Base-by-base conservation (phyloP, 2,888 invertebrate genomes). In the Eledone cirrhosa region DNA sequence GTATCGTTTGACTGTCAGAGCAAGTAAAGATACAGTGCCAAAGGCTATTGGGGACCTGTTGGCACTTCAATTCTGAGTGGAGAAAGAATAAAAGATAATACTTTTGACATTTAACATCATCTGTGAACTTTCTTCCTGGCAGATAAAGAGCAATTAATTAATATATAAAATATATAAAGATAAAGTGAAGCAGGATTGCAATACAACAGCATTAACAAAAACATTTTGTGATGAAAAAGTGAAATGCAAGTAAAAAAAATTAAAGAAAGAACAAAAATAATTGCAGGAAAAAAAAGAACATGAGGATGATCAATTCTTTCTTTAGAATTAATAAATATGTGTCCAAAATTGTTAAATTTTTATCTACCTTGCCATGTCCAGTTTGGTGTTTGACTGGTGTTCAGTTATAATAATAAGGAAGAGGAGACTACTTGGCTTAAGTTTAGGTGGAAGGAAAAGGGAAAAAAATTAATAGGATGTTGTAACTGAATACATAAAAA, bases 1-100 rank as follows among this genome's bases (percentile, higher is more conserved):
- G 99, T 99, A 95, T 93, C 96, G 99, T 90, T 93, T 99, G 90
- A 99, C 99, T 81, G 95, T 99, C 84, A 94, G 99, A 90, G 97
- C 98, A 86, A 99, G 98, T 92, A 98, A 98, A 93, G 98, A 98
- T 92, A 93, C 94, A 82, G 97, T 98, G 85, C 97, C 99, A 80
- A 94, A 95, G 90, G 96, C 96, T 93, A 92, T 99, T 87, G 97
- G 97, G 92, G 95, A 98, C 91, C 93, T 99, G 87, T 93, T 99
- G 90, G 94, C 95, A 89, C 96, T 97, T 92, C 98, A 98, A 93
- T 98, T 99, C 93, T 29, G 33, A 31, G 29, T 72, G 31, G 72
- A 72, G 31, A 72, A 29, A 22, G 31, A 72, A 31, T 33, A 31
- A 72, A 47, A 72, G 33, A 33, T 41, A 72, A 22, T 33, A 41